These are phyloP conservation scores for Grapholita molesta DNA, from an alignment of 1,140 invertebrate genomes.

Conservation along the genomic window DNA sequence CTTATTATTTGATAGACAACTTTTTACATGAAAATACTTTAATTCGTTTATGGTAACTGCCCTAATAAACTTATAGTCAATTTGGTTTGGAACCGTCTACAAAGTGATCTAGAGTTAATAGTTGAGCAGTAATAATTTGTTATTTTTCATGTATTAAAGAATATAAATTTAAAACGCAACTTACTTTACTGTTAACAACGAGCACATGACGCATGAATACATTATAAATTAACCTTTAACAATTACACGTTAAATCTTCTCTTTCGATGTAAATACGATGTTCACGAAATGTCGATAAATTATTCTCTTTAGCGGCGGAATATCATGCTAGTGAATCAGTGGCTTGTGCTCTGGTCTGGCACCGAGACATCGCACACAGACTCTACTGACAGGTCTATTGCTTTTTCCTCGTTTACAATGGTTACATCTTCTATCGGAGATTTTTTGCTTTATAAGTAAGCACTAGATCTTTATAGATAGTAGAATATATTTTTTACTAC, in stretches of 20 bases:
- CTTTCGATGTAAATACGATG: not conserved
- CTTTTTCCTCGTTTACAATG: not conserved
- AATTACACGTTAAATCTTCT: conserved; percentile 16
- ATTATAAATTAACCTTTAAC: conserved; percentile 13
- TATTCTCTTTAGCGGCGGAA: not conserved
- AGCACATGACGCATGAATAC: conserved; percentile 5
- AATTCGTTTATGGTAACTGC: no score
- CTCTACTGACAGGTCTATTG: not conserved
- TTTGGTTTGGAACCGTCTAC: no score
- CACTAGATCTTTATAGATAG: no score
- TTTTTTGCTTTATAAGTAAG: not conserved
- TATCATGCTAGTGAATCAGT: not conserved
- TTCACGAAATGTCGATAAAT: not conserved
- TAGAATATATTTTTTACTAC: no score
- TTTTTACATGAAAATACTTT: no score
- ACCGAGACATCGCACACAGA: not conserved
- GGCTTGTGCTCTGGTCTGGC: not conserved
- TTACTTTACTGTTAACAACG: not conserved
- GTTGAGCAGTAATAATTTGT: no score
- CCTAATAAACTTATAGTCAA: no score
- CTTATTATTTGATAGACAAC: no score
- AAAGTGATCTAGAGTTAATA: no score
- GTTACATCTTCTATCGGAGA: not conserved
- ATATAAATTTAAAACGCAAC: not conserved
- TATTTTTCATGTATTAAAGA: not conserved